These are phyloP conservation scores for Glaucomys volans DNA, from an alignment of 2,113 vertebrate species.

Conservation along the genomic window DNA sequence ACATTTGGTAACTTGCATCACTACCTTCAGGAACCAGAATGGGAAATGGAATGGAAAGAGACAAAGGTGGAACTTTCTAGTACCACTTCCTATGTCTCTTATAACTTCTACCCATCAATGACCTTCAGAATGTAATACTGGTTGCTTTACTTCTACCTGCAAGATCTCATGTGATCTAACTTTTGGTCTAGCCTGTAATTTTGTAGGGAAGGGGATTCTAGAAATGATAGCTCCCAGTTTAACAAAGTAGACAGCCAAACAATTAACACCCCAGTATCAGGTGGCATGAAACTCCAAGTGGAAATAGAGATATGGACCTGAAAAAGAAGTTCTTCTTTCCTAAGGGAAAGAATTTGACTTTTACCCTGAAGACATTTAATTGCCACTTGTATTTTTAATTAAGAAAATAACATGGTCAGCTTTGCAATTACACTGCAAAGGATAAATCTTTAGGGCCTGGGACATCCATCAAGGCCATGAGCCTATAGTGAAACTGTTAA, in stretches of 20 bases:
- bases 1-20: neutral
- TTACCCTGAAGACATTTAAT: neutral
- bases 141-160: neutral
- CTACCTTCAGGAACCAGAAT: neutral
- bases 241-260: neutral
- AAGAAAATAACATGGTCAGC: neutral
- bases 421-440: neutral
- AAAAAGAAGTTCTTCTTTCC: neutral
- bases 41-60: neutral
- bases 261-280: neutral
- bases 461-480: neutral
- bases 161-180: neutral
- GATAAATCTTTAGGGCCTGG: neutral
- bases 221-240: neutral
- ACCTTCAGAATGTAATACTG: neutral
- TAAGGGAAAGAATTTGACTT: neutral
- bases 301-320: neutral
- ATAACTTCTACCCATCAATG: neutral
- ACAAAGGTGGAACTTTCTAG: neutral
- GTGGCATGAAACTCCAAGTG: neutral
- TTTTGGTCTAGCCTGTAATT: neutral
- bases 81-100: neutral
- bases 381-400: neutral
- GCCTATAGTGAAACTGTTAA: neutral
- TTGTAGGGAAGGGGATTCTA: neutral